phyloP scores from a whole-genome alignment of 2,888 invertebrate species.

The Drosophila mimetica region DNA sequence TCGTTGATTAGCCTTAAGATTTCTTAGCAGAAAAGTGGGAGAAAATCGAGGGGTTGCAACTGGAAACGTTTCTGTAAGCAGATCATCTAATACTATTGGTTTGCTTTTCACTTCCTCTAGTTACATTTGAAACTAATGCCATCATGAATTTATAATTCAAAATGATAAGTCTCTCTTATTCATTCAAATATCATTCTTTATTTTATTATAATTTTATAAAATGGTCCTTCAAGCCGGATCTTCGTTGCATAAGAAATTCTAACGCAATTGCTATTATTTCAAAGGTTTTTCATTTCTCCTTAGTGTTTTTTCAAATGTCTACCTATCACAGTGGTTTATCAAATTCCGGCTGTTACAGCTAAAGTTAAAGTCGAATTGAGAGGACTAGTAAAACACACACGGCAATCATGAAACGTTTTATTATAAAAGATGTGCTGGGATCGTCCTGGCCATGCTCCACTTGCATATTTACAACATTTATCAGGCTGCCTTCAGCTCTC shows the following conservation, averaged over 20 bases:
- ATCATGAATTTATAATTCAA: no score
- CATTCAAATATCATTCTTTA: no score
- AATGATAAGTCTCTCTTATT: no score
- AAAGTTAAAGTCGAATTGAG: constrained; percentile 53
- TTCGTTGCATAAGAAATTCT: no score
- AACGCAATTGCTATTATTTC: no score
- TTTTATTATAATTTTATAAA: no score
- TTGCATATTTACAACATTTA: constrained; percentile 68
- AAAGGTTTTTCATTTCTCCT: no score
- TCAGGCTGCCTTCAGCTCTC: constrained; percentile 49
- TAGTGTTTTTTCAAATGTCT: neutral
- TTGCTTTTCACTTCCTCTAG: constrained; percentile 16
- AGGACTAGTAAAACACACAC: constrained; percentile 58
- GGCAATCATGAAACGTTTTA: constrained; percentile 75
- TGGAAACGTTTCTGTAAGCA: constrained; percentile 48
- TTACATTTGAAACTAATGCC: no score
- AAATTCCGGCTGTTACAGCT: constrained; percentile 27
- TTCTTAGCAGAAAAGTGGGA: neutral
- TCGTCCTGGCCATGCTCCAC: constrained; percentile 32
- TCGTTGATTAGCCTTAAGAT: constrained; percentile 62
- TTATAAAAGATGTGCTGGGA: constrained; percentile 51
- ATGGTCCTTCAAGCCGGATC: no score
- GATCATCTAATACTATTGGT: constrained; percentile 52
- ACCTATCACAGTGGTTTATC: constrained; percentile 1
- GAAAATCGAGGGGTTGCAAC: neutral